These are phyloP conservation scores for Aphodius granarius DNA, from an alignment of 2,888 invertebrate species.

Conservation along the genomic window DNA sequence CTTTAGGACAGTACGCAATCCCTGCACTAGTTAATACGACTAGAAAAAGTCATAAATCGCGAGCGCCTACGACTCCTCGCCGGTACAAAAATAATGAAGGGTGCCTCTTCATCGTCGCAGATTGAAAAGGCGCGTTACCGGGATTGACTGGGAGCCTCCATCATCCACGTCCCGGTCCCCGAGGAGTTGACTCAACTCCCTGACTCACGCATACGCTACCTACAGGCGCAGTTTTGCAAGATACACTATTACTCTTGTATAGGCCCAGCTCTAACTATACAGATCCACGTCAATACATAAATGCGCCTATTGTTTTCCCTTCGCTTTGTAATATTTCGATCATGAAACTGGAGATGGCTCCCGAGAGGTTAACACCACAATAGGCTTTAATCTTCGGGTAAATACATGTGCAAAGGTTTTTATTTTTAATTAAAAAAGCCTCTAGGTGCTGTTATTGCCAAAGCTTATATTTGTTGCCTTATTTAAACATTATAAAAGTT, in stretches of 20 bases:
- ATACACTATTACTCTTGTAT: slow-evolving; percentile 23
- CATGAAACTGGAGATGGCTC: not conserved
- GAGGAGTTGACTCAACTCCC: slow-evolving; percentile 47
- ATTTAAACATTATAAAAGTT: not conserved
- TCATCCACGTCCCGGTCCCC: slow-evolving; percentile 50
- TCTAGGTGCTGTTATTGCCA: too few species aligned
- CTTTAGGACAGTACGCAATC: not conserved
- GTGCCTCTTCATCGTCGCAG: slow-evolving; percentile 48
- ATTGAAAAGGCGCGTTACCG: slow-evolving; percentile 54
- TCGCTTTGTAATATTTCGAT: slow-evolving; percentile 14
- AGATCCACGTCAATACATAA: slow-evolving; percentile 24
- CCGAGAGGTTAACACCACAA: not conserved
- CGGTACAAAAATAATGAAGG: slow-evolving; percentile 45
- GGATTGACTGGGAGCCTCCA: slow-evolving; percentile 53
- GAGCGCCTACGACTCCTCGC: slow-evolving; percentile 29
- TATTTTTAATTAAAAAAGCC: not conserved
- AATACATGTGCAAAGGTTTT: not conserved
- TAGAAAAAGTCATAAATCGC: slow-evolving; percentile 34
- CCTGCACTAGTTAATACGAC: slow-evolving; percentile 17
- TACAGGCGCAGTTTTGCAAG: slow-evolving; percentile 34
- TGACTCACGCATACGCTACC: slow-evolving; percentile 43
- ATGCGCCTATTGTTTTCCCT: slow-evolving; percentile 21
- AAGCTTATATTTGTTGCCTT: too few species aligned
- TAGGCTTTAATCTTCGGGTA: not conserved
- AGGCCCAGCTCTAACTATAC: slow-evolving; percentile 19